phyloP scores from a whole-genome alignment of 2,797 vertebrate species.

The Ctenochaetus hawaiiensis region DNA sequence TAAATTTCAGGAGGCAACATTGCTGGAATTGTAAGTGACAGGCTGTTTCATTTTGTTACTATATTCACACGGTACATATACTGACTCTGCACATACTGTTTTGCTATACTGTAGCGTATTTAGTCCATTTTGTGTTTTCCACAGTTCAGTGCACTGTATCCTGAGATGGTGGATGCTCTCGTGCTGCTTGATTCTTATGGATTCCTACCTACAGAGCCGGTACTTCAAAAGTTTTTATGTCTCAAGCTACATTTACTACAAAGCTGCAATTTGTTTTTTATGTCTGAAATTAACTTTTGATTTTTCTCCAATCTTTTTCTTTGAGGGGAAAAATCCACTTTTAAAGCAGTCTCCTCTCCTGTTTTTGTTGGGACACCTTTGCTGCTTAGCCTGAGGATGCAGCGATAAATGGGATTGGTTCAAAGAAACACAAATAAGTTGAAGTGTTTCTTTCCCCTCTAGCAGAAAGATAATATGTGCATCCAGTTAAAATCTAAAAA shows the following conservation, averaged over 20 bases:
- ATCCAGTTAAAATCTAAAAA: background rate
- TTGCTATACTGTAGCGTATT: background rate
- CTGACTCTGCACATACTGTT: background rate
- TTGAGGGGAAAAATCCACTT: background rate
- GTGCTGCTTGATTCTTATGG: slow-evolving; percentile 88
- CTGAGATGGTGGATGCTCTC: slow-evolving; percentile 92
- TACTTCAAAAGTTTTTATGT: slow-evolving; percentile 47
- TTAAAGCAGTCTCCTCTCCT: no score
- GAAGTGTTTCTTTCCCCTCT: no score
- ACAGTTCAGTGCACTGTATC: slow-evolving; percentile 91
- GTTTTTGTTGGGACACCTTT: no score
- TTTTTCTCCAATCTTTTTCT: background rate
- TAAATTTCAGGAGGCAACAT: slow-evolving; percentile 84
- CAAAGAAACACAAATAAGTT: no score
- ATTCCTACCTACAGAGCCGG: slow-evolving; percentile 81
- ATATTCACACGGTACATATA: background rate
- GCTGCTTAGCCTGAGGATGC: no score
- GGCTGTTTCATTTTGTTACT: background rate
- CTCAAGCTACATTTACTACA: background rate
- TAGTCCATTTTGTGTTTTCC: slow-evolving; percentile 18
- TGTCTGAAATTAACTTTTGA: background rate
- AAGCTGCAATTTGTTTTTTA: background rate
- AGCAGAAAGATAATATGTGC: no score
- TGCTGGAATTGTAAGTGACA: slow-evolving; percentile 65
- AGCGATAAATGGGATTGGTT: no score